Percentiles rank a stretch among this genome's conserved stretches.
Evolutionary conservation across 2,888 invertebrate genomes (phyloP).

Genomic region (Eilema caniola): DNA sequence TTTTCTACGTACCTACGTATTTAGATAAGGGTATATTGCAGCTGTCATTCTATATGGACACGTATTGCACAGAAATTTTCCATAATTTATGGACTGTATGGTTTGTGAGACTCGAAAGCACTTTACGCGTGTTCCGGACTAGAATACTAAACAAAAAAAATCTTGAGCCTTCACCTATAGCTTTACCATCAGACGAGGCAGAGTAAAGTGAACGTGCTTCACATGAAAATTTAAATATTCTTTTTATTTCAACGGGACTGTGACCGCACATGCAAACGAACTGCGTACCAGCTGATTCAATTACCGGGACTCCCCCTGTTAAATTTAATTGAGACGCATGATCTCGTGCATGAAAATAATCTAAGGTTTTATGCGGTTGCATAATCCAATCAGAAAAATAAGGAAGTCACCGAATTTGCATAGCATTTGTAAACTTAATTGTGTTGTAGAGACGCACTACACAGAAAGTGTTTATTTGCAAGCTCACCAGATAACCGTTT

Average conservation of each 20-base stretch:
- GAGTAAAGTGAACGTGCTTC: not conserved
- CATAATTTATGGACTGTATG: too few relatives aligned
- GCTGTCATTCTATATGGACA: not conserved
- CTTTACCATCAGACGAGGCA: too few relatives aligned
- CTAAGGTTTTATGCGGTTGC: conserved; percentile 1
- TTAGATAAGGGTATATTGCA: not conserved
- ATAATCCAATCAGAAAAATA: not conserved
- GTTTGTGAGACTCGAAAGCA: too few relatives aligned
- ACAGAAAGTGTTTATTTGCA: not conserved
- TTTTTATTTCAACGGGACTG: not conserved
- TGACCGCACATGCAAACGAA: conserved; percentile 4
- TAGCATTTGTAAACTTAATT: not conserved
- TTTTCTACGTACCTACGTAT: too few relatives aligned
- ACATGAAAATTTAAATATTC: not conserved
- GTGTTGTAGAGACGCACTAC: not conserved
- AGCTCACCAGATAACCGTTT: too few relatives aligned
- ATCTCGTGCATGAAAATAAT: conserved; percentile 4
- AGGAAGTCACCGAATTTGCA: not conserved
- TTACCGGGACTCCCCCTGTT: conserved; percentile 4
- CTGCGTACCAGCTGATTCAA: not conserved
- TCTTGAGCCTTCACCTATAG: too few relatives aligned
- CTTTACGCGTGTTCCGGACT: too few relatives aligned
- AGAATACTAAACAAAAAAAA: too few relatives aligned
- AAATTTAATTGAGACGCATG: conserved; percentile 2
- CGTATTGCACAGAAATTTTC: not conserved